phyloP scores from a whole-genome alignment of 2,113 vertebrate species.

The Suncus etruscus region DNA sequence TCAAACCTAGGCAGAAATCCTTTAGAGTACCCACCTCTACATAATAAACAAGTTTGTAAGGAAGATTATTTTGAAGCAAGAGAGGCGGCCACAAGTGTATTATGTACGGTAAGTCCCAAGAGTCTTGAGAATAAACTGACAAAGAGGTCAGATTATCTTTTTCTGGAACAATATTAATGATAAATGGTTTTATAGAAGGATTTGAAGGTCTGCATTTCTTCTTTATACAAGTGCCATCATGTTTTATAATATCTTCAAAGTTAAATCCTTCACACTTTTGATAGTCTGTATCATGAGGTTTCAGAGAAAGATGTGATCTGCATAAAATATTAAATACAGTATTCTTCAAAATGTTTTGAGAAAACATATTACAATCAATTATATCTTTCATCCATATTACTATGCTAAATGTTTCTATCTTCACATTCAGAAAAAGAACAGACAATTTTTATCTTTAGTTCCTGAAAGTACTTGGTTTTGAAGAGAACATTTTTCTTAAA shows the following conservation, averaged over 20 bases:
- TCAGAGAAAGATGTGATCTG: slow-evolving; percentile 93
- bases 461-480: slow-evolving; percentile 38
- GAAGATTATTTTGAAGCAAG: slow-evolving; percentile 95
- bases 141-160: slow-evolving; percentile 90
- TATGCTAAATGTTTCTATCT: slow-evolving; percentile 33
- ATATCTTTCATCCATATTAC: neutral
- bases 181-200: slow-evolving; percentile 86
- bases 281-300: slow-evolving; percentile 87
- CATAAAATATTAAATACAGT: slow-evolving; percentile 51
- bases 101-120: slow-evolving; percentile 94
- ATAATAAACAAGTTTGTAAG: slow-evolving; percentile 93
- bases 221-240: slow-evolving; percentile 87
- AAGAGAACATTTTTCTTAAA: slow-evolving; percentile 44
- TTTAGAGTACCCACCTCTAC: slow-evolving; percentile 85
- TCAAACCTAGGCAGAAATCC: slow-evolving; percentile 23
- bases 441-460: neutral
- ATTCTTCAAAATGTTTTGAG: neutral
- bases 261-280: slow-evolving; percentile 92
- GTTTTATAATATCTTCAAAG: slow-evolving; percentile 91
- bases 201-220: slow-evolving; percentile 89
- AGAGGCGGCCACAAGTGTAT: slow-evolving; percentile 96
- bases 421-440: neutral
- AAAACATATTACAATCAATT: neutral
- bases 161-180: slow-evolving; percentile 93
- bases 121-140: slow-evolving; percentile 89